Conservation (phyloP, 2,113 vertebrate genomes). For the Dinomys branickii region DNA sequence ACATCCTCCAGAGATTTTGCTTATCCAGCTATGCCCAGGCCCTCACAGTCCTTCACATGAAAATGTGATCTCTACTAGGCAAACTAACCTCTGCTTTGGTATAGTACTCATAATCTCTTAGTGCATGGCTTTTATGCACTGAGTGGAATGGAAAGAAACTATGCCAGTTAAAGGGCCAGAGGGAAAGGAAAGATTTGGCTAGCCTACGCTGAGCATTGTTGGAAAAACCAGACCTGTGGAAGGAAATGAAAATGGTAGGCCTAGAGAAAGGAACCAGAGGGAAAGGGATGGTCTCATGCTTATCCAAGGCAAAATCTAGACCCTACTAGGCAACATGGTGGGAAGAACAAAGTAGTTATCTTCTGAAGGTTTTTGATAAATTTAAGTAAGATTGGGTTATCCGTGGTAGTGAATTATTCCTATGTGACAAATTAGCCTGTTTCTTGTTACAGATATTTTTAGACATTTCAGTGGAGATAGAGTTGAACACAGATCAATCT, state of each 20-base stretch:
- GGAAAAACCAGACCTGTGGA: background rate
- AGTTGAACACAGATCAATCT: slow-evolving; percentile 24
- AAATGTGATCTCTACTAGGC: background rate
- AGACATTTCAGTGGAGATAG: background rate
- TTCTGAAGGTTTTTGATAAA: background rate
- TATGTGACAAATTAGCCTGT: no score
- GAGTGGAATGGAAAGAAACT: background rate
- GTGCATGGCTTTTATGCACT: background rate
- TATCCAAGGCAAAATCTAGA: background rate
- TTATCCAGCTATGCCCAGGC: background rate
- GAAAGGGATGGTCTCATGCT: background rate
- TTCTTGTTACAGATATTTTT: no score
- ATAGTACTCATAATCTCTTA: background rate
- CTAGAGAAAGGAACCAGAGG: background rate
- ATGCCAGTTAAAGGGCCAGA: background rate
- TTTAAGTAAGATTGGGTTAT: background rate
- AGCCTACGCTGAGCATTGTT: background rate
- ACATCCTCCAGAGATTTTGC: background rate
- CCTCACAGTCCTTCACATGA: background rate
- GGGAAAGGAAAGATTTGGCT: background rate
- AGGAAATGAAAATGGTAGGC: background rate
- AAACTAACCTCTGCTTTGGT: background rate
- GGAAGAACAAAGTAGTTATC: background rate
- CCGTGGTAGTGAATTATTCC: background rate
- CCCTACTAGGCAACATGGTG: background rate